phyloP scores from a whole-genome alignment of 2,888 invertebrate species.

The Meteorus cinctellus region DNA sequence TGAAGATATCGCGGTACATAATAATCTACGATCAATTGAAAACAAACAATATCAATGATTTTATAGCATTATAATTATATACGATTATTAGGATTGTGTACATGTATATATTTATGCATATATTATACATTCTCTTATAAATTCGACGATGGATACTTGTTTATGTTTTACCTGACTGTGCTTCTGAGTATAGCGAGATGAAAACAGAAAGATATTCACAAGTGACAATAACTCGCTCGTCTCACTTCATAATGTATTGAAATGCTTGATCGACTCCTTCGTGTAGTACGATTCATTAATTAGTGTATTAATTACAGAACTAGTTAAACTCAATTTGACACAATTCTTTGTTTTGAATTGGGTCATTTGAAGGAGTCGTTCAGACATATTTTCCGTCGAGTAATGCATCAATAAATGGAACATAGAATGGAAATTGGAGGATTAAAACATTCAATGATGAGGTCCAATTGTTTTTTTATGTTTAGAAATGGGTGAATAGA shows the following conservation, averaged over 20 bases:
- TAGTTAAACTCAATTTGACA: background rate
- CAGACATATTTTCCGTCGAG: constrained; percentile 11
- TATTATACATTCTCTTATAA: constrained; percentile 47
- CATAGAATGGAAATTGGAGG: background rate
- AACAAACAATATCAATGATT: no score
- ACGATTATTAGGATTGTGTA: no score
- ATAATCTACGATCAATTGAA: no score
- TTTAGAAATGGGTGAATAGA: no score
- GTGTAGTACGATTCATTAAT: background rate
- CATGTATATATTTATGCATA: constrained; percentile 21
- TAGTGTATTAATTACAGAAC: background rate
- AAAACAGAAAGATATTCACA: constrained; percentile 67
- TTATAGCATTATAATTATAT: no score
- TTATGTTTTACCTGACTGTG: constrained; percentile 70
- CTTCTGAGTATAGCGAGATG: constrained; percentile 71
- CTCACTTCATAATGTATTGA: background rate
- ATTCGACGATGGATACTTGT: constrained; percentile 43
- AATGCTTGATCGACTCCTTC: constrained; percentile 21
- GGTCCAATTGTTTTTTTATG: no score
- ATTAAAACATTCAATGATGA: background rate
- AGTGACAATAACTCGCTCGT: constrained; percentile 47
- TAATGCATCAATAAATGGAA: constrained; percentile 3
- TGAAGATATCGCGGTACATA: no score
- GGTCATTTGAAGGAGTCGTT: constrained; percentile 11
- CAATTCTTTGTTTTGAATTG: background rate